These are phyloP conservation scores for Grammomys dolichurus DNA, from an alignment of 2,113 vertebrate genomes.

Conservation along the genomic window DNA sequence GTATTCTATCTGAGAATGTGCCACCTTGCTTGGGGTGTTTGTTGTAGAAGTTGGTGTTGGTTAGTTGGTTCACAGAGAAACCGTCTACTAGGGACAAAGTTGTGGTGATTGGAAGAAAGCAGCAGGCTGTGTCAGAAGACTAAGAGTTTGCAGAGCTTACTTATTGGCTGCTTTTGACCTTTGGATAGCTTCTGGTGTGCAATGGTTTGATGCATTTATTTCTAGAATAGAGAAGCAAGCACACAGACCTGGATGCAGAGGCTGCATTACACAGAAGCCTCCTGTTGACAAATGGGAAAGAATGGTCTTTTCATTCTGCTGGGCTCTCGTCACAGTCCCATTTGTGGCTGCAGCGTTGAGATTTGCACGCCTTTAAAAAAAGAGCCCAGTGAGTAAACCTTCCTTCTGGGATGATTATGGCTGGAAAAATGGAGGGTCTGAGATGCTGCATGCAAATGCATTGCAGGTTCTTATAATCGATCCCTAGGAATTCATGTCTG, in stretches of 20 bases:
- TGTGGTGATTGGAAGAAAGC: neutral
- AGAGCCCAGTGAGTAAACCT: conserved; percentile 67
- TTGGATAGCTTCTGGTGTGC: conserved; percentile 14
- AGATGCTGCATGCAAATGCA: conserved; percentile 75
- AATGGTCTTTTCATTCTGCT: conserved; percentile 58
- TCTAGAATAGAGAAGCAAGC: conserved; percentile 38
- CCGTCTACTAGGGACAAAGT: conserved; percentile 9
- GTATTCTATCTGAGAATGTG: neutral
- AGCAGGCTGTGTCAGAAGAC: neutral
- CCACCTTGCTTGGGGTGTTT: neutral
- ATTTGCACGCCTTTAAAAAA: conserved; percentile 71
- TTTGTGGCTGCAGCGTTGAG: conserved; percentile 70
- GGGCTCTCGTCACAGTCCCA: conserved; percentile 60
- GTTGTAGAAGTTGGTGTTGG: neutral
- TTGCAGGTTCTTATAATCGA: conserved; percentile 82
- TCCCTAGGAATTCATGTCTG: conserved; percentile 86
- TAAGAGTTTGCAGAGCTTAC: neutral
- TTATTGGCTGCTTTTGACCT: conserved; percentile 35
- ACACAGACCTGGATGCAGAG: neutral
- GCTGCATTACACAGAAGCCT: conserved; percentile 16
- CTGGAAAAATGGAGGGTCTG: conserved; percentile 78
- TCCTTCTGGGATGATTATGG: conserved; percentile 70
- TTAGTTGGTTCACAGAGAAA: conserved; percentile 12
- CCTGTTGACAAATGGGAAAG: conserved; percentile 53
- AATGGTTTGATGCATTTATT: conserved; percentile 21